Evolutionary conservation across 2,113 vertebrate species (phyloP).

Genomic region (Hystrix brachyura): DNA sequence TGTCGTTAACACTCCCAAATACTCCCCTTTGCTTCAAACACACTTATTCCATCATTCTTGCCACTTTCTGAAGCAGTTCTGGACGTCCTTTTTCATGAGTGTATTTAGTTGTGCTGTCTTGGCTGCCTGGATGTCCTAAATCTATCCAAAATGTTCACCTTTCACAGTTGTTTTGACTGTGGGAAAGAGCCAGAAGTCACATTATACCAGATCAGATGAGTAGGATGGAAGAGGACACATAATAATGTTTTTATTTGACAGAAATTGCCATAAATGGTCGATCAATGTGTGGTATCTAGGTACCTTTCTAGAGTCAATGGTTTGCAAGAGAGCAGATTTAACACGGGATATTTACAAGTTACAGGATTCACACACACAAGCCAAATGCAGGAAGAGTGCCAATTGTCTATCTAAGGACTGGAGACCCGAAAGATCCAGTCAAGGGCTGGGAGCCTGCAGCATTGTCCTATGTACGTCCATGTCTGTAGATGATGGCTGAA

Average conservation of each 20-base stretch:
- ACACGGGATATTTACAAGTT: too few species aligned
- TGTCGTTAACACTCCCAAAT: neutral
- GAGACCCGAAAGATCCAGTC: too few species aligned
- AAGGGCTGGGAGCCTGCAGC: too few species aligned
- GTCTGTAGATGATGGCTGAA: too few species aligned
- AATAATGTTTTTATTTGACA: neutral
- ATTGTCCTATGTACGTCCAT: too few species aligned
- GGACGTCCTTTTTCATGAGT: neutral
- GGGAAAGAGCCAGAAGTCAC: neutral
- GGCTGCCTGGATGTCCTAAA: neutral
- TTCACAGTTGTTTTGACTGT: neutral
- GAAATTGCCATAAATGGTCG: neutral
- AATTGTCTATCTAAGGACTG: too few species aligned
- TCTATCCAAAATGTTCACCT: neutral
- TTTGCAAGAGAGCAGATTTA: too few species aligned
- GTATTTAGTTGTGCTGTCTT: neutral
- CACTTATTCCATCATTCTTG: neutral
- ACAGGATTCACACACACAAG: too few species aligned
- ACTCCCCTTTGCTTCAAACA: neutral
- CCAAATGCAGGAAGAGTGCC: too few species aligned
- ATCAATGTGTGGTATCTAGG: neutral
- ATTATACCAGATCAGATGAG: neutral
- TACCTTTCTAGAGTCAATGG: too few species aligned
- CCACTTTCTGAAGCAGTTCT: neutral
- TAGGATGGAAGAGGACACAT: neutral